Conservation (phyloP, 2,888 invertebrate species). For the Brachycybe producta region DNA sequence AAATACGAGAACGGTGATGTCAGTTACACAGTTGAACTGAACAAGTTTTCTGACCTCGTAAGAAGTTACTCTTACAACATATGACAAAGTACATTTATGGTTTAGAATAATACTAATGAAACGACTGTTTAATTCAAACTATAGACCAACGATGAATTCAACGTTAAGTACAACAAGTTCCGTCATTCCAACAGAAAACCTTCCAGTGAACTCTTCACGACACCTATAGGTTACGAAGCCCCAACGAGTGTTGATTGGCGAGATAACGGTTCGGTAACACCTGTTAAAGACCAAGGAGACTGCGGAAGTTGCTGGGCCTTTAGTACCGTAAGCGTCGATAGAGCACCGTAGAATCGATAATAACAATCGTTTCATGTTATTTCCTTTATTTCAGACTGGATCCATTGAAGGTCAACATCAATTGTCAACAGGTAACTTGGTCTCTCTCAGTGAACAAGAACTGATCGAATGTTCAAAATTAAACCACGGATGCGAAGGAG, state of each 20-base stretch:
- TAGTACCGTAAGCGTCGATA: constrained; percentile 55
- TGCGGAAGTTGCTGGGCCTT: constrained; percentile 92
- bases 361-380: background rate
- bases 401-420: constrained; percentile 24
- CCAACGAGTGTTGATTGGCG: constrained; percentile 62
- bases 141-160: constrained; percentile 30
- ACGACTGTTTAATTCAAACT: constrained; percentile 44
- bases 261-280: constrained; percentile 66
- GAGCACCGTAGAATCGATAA: constrained; percentile 44
- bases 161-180: too few species aligned
- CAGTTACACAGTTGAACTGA: background rate
- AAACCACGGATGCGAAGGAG: constrained; percentile 38
- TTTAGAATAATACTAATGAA: background rate
- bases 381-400: background rate
- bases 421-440: constrained; percentile 29
- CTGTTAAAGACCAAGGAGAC: constrained; percentile 76
- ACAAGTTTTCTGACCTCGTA: background rate
- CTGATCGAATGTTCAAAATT: constrained; percentile 38
- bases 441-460: constrained; percentile 21
- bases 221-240: background rate
- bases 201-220: too few species aligned
- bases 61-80: background rate
- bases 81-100: too few species aligned
- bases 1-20: background rate
- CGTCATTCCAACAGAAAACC: too few species aligned